Conservation (phyloP, 1,140 invertebrate species). For the Ephestia elutella region DNA sequence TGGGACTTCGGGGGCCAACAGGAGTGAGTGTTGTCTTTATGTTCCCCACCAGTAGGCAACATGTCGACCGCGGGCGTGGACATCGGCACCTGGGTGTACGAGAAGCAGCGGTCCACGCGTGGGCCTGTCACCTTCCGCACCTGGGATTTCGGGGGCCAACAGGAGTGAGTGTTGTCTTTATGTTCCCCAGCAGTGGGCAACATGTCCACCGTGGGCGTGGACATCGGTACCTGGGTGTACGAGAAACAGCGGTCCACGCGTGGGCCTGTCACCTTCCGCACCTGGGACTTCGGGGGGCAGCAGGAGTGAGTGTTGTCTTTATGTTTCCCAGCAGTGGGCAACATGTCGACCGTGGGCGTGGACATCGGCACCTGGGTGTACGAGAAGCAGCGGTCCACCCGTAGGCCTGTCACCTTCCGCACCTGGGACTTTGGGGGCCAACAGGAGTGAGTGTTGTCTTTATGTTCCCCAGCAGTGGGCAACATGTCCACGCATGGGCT, state of each 20-base stretch:
- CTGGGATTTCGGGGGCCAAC: constrained; percentile 99
- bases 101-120: constrained; percentile 84
- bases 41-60: constrained; percentile 89
- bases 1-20: constrained; percentile 99
- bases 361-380: constrained; percentile 97
- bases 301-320: constrained; percentile 83
- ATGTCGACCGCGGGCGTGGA: constrained; percentile 98
- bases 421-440: constrained; percentile 99
- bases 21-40: constrained; percentile 81
- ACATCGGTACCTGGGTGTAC: constrained; percentile 96
- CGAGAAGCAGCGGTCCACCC: constrained; percentile 85
- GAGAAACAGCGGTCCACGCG: constrained; percentile 86
- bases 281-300: constrained; percentile 99
- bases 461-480: too few species aligned
- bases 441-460: constrained; percentile 82
- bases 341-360: constrained; percentile 96
- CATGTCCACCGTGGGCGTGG: constrained; percentile 96
- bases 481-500: too few species aligned
- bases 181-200: constrained; percentile 90
- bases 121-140: constrained; percentile 97
- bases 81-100: constrained; percentile 95
- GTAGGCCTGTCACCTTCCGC: constrained; percentile 94
- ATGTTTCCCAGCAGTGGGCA: constrained; percentile 90
- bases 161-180: constrained; percentile 82
- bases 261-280: constrained; percentile 95